These are phyloP conservation scores for Saguinus imperator DNA, from an alignment of 2,113 vertebrate genomes.

Conservation along the genomic window DNA sequence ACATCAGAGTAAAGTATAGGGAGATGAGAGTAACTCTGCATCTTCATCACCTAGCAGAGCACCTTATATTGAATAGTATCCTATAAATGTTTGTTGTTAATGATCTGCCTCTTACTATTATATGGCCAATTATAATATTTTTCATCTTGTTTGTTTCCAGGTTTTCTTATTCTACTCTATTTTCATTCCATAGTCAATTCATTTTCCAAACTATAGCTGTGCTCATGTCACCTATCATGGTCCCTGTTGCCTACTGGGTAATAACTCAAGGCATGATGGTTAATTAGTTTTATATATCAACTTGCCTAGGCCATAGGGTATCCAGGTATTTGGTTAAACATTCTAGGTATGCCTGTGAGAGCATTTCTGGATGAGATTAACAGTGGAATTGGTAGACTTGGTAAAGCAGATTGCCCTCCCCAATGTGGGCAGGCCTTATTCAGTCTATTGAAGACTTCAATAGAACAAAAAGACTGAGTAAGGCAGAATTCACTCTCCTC, in stretches of 20 bases:
- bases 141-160: not conserved
- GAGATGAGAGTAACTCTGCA: not conserved
- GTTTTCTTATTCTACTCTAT: not conserved
- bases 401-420: not conserved
- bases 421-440: not conserved
- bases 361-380: conserved; percentile 21
- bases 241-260: not conserved
- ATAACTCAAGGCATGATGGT: not conserved
- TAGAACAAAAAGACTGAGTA: not conserved
- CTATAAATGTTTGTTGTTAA: not conserved
- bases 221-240: not conserved
- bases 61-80: not conserved
- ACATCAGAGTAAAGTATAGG: not conserved
- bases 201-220: conserved; percentile 5
- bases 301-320: not conserved
- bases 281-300: conserved; percentile 34
- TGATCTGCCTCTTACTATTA: not conserved
- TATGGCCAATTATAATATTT: not conserved
- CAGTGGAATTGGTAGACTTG: not conserved
- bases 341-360: conserved; percentile 19
- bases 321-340: not conserved
- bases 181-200: not conserved
- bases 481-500: not conserved
- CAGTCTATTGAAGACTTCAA: not conserved
- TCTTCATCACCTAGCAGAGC: not conserved